phyloP scores from a whole-genome alignment of 1,140 invertebrate genomes.

The Stenopsyche tienmushanensis region DNA sequence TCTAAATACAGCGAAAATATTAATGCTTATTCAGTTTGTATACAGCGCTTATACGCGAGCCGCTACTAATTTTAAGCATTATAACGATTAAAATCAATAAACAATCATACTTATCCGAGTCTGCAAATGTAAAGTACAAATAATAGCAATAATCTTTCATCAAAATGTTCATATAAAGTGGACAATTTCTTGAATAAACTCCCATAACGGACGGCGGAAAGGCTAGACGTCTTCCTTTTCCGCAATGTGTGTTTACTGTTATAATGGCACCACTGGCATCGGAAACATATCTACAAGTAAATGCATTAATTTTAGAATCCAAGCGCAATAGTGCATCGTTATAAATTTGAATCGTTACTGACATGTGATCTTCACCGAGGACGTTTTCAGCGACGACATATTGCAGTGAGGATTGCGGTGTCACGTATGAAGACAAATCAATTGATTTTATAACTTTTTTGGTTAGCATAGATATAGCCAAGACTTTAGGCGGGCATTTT shows the following conservation, averaged over 20 bases:
- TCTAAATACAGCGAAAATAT: constrained; percentile 18
- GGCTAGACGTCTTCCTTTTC: constrained; percentile 23
- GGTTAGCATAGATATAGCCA: constrained; percentile 20
- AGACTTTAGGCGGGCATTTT: constrained; percentile 33
- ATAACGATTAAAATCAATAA: not conserved
- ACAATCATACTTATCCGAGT: constrained; percentile 21
- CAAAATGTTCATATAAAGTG: constrained; percentile 22
- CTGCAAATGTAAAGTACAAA: constrained; percentile 29
- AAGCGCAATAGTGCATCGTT: not conserved
- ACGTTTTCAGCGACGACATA: constrained; percentile 35
- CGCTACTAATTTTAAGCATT: not conserved
- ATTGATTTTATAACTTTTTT: constrained; percentile 19
- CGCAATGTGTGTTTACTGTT: constrained; percentile 2
- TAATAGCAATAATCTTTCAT: constrained; percentile 21
- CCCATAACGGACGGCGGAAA: constrained; percentile 12
- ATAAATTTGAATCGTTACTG: constrained; percentile 11
- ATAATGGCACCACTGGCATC: constrained; percentile 26
- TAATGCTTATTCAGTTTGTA: not conserved
- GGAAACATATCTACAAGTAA: constrained; percentile 23
- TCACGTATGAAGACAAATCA: constrained; percentile 17
- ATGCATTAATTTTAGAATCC: not conserved
- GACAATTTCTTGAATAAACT: not conserved
- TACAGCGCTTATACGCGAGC: no score
- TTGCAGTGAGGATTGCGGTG: constrained; percentile 16
- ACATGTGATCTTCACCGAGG: constrained; percentile 23